phyloP scores from a whole-genome alignment of 2,113 vertebrate genomes.

The Psammodynastes pulverulentus region DNA sequence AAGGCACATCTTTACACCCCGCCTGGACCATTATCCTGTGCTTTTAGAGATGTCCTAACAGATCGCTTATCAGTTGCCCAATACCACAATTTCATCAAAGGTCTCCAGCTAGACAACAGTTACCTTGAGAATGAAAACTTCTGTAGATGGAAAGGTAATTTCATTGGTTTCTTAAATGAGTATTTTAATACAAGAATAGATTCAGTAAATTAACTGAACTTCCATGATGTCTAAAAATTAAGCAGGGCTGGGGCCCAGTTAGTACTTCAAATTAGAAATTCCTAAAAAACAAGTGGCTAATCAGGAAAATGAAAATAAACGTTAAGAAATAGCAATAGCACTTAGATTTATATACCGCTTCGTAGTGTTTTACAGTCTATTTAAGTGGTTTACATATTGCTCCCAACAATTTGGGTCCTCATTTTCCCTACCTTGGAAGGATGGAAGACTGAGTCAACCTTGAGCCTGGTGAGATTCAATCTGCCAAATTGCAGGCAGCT shows the following conservation, averaged over 20 bases:
- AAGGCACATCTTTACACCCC: constrained; percentile 55
- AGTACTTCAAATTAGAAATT: not conserved
- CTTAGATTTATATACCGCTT: too few relatives aligned
- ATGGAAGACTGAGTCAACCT: too few relatives aligned
- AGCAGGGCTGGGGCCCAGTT: not conserved
- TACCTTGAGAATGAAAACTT: constrained; percentile 65
- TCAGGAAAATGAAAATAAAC: not conserved
- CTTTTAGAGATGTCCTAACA: constrained; percentile 52
- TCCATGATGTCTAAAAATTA: not conserved
- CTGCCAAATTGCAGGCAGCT: too few relatives aligned
- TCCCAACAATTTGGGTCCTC: too few relatives aligned
- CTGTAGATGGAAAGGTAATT: constrained; percentile 68
- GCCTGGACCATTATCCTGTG: constrained; percentile 30
- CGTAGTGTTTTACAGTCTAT: too few relatives aligned
- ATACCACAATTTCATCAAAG: constrained; percentile 65
- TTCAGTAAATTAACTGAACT: not conserved
- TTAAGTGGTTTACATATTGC: too few relatives aligned
- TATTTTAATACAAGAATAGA: not conserved
- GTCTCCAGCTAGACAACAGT: constrained; percentile 66
- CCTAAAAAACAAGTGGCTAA: not conserved
- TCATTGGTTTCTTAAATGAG: not conserved
- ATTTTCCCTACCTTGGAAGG: too few relatives aligned
- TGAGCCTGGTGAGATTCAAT: too few relatives aligned
- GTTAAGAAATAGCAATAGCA: not conserved
- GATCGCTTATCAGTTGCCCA: constrained; percentile 57